Evolutionary conservation across 2,888 invertebrate species (phyloP).

Genomic region (Baccha elongata): DNA sequence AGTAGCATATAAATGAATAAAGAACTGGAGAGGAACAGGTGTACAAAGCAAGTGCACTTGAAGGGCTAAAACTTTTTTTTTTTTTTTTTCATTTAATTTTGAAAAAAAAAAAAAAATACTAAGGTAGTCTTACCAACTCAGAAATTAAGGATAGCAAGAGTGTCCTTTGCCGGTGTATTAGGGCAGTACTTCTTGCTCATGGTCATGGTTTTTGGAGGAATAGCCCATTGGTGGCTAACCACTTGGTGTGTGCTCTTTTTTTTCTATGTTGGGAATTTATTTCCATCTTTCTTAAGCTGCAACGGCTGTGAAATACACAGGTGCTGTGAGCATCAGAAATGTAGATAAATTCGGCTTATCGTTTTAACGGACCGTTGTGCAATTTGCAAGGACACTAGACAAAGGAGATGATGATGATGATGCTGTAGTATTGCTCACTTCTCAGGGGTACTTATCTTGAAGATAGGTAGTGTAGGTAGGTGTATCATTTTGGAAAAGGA

Average conservation of each 20-base stretch:
- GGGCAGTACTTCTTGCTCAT: conserved; percentile 55
- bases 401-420: conserved; percentile 21
- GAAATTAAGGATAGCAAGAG: conserved; percentile 46
- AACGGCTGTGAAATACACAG: conserved; percentile 66
- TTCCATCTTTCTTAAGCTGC: conserved; percentile 68
- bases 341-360: conserved; percentile 70
- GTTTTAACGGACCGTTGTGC: conserved; percentile 65
- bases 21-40: conserved; percentile 63
- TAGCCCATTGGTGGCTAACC: conserved; percentile 44
- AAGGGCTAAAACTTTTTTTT: conserved; percentile 7
- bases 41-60: conserved; percentile 43
- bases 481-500: too few relatives aligned
- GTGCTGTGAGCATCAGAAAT: conserved; percentile 61
- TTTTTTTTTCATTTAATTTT: not conserved
- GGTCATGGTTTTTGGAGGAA: conserved; percentile 50
- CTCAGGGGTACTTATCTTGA: conserved; percentile 15
- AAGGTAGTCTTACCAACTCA: conserved; percentile 24
- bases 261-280: conserved; percentile 51
- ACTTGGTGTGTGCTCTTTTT: conserved; percentile 29
- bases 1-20: conserved; percentile 52
- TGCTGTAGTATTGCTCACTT: conserved; percentile 6
- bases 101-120: conserved; percentile 19
- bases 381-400: conserved; percentile 60
- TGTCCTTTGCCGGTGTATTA: conserved; percentile 59
- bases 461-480: too few relatives aligned